Evolutionary conservation across 1,140 invertebrate genomes (phyloP).

Genomic region (Hyphantria cunea): DNA sequence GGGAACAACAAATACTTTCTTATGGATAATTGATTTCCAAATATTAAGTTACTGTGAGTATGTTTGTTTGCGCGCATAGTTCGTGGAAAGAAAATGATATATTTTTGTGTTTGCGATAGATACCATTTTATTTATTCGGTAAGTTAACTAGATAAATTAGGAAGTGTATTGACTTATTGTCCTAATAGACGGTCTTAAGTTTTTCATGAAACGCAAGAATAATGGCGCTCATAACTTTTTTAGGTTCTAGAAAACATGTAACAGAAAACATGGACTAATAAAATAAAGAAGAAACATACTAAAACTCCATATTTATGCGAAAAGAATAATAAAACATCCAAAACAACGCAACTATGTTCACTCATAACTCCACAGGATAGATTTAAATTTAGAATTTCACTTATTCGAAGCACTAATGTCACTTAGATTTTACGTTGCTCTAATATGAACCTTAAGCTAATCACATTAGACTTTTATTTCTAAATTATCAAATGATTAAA

Average conservation of each 20-base stretch:
- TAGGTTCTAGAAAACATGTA: not conserved
- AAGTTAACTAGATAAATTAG: slow-evolving; percentile 17
- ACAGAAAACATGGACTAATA: no score
- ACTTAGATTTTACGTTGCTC: no score
- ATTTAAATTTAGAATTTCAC: no score
- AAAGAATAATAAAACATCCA: no score
- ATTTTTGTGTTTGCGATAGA: slow-evolving; percentile 31
- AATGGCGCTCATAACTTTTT: not conserved
- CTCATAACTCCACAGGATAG: no score
- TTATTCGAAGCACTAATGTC: not conserved
- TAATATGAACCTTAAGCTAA: no score
- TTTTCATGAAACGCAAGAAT: slow-evolving; percentile 2
- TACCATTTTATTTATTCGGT: slow-evolving; percentile 24
- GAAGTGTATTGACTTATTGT: slow-evolving; percentile 15
- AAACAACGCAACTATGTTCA: no score
- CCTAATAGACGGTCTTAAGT: slow-evolving; percentile 13
- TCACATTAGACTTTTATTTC: no score
- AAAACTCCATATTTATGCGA: no score
- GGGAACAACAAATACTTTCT: slow-evolving; percentile 53
- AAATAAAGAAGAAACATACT: no score
- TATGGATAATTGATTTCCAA: slow-evolving; percentile 68
- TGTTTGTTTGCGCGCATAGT: slow-evolving; percentile 44
- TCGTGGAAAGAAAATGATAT: slow-evolving; percentile 40
- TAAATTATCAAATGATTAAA: no score
- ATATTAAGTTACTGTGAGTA: slow-evolving; percentile 61